Conservation (phyloP, 1,140 invertebrate genomes). For the Leptestheria dahalacensis region DNA sequence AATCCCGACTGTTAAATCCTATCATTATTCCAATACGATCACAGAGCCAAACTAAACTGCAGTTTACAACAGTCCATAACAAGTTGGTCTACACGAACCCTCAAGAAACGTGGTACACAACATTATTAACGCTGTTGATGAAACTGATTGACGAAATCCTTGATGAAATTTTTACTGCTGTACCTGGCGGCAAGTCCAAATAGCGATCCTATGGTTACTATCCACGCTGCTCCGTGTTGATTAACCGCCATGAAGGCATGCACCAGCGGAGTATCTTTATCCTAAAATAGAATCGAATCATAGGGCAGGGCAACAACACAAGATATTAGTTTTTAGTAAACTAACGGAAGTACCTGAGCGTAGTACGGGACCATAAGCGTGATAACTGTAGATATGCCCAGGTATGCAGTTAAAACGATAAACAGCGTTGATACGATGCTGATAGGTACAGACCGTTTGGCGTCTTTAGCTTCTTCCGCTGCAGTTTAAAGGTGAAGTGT, state of each 20-base stretch:
- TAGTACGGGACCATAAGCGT: slow-evolving; percentile 88
- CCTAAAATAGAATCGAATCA: slow-evolving; percentile 28
- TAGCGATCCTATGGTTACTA: slow-evolving; percentile 65
- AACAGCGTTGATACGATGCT: slow-evolving; percentile 72
- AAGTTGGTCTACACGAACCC: no score
- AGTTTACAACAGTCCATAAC: no score
- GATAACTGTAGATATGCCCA: slow-evolving; percentile 63
- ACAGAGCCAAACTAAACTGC: no score
- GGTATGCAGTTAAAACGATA: slow-evolving; percentile 79
- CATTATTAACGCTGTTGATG: no score
- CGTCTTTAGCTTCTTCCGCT: slow-evolving; percentile 85
- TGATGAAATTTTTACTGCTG: not conserved
- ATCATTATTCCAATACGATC: no score
- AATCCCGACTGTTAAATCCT: no score
- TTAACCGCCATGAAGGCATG: slow-evolving; percentile 49
- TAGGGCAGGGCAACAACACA: not conserved
- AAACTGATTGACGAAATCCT: no score
- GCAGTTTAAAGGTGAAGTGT: slow-evolving; percentile 9
- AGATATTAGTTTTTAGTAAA: no score
- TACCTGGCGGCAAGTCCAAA: slow-evolving; percentile 53
- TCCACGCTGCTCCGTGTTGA: slow-evolving; percentile 51
- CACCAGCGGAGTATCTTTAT: slow-evolving; percentile 66
- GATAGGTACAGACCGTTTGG: slow-evolving; percentile 79
- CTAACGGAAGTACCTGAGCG: slow-evolving; percentile 41
- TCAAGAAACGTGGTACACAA: no score